Evolutionary conservation across 2,888 invertebrate species (phyloP), one percentile per base, ranked within the genome.

Genomic region (Troides oblongomaculatus): DNA sequence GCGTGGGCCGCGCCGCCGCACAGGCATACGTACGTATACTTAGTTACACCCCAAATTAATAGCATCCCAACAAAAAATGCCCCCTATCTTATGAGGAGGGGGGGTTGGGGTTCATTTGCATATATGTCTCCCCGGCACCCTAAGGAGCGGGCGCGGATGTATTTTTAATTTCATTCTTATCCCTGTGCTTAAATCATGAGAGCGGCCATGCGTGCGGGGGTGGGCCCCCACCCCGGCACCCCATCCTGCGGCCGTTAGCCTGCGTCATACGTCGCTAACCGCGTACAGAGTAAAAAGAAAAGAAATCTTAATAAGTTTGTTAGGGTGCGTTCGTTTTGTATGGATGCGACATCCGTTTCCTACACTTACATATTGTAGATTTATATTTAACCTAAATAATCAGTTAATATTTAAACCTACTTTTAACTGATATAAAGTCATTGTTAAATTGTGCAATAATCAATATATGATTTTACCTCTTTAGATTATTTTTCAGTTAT

Each of bases 111-210:
- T 88, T 92, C 92, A 92, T 92, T 92, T 92, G 92, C 92, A 92
- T 92, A 91, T 90, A 92, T 92, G 92, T 92, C 91, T 84, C 92
- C 91, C 90, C 78, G 82, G 90, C 90, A 89, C 90, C 90, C 90
- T 79, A 90, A 92, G 90, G 89, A 89, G 87, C 86, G 86, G 87
- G 82, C 81, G 84, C 77, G 91, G 92, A 92, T 92, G 92, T 92
- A 92, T 92, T 92, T 92, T 92, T 92, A 92, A 92, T 92, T 92
- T 92, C 92, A 92, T 92, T 92, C 92, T 92, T 92, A 92, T 92
- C 92, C 92, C 87, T 84, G 90, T 88, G 90, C 92, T 92, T 92
- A 92, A 92, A 92, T 92, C 92, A 92, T 92, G 92, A 89, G 89
- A 88, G 92, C 92, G 92, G 90, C 92, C 92, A 92, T 92, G 92